Conservation (phyloP, 2,888 invertebrate species). For the Hypomecis punctinalis region DNA sequence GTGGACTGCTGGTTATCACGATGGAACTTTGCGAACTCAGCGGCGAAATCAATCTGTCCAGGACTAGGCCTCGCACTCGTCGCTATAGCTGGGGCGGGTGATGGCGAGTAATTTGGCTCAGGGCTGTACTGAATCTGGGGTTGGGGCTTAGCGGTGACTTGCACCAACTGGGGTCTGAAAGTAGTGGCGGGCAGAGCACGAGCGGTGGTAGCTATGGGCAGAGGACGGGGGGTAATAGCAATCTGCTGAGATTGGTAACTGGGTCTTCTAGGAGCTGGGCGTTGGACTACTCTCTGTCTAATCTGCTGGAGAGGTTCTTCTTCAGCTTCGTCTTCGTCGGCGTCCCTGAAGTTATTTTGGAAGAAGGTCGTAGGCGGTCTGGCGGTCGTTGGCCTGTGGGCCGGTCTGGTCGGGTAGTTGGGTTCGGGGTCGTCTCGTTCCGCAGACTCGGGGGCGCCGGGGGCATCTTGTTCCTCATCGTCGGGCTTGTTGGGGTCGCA, state of each 20-base stretch:
- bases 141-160: constrained; percentile 83
- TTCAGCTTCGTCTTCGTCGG: constrained; percentile 86
- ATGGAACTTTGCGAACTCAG: constrained; percentile 90
- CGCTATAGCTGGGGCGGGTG: constrained; percentile 63
- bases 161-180: constrained; percentile 86
- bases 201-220: constrained; percentile 72
- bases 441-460: constrained; percentile 83
- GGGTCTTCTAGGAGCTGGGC: constrained; percentile 72
- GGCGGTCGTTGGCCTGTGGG: constrained; percentile 75
- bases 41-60: constrained; percentile 87
- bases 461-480: constrained; percentile 86
- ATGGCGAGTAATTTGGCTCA: constrained; percentile 73
- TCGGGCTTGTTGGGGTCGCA: constrained; percentile 93
- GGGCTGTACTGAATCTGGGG: constrained; percentile 80
- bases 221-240: constrained; percentile 86
- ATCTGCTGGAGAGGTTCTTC: constrained; percentile 81
- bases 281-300: constrained; percentile 79
- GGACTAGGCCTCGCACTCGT: constrained; percentile 62
- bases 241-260: constrained; percentile 81
- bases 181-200: constrained; percentile 87
- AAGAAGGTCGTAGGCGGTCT: constrained; percentile 88
- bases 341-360: constrained; percentile 89
- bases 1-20: constrained; percentile 86
- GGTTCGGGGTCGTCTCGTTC: constrained; percentile 88
- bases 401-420: constrained; percentile 81